Evolutionary conservation across 2,113 vertebrate genomes (phyloP), one percentile per base, ranked within the genome.

Genomic region (Rafetus swinhoei): DNA sequence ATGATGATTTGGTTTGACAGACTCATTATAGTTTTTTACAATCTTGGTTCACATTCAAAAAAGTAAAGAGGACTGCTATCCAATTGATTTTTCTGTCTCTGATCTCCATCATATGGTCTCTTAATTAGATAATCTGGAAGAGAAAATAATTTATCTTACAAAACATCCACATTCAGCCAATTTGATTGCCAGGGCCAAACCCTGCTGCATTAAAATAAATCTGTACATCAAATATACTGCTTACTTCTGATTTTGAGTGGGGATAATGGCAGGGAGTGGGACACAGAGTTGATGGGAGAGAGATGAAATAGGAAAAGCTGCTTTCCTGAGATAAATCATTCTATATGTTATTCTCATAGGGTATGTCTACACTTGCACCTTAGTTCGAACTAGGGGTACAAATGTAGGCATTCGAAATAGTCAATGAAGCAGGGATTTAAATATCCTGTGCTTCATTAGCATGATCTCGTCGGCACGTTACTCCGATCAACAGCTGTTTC

Each of bases 1-100:
- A 45, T 9, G 88, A 69, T 96, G 96, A 97, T 97, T 76, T 88
- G 81, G 97, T 97, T 97, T 94, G 88, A 83, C 83, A 92, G 93
- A 22, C 79, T 92, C 79, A 65, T 93, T 86, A 94, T 95, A 96
- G 91, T 90, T 97, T 97, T 97, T 92, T 94, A 62, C 95, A 96
- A 92, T 97, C 93, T 95, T 84, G 79, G 81, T 39, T 96, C 0
- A 0, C 90, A 89, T 97, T 91, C 95, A 83, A 96, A 93, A 57
- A 93, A 95, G 93, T 89, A 92, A 88, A 94, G 79, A 89, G 90
- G 82, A 92, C 86, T 95, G 15, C 88, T 96, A 85, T 95, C 87
- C 85, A 82, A 2, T 96, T 69, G 91, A 92, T 94, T 96, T 96
- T 93, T 83, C 87, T 32, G 81, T 79, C 21, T 77, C 39, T 77